Base-by-base conservation (phyloP, 2,888 invertebrate species). In the Drosophila longiperda region DNA sequence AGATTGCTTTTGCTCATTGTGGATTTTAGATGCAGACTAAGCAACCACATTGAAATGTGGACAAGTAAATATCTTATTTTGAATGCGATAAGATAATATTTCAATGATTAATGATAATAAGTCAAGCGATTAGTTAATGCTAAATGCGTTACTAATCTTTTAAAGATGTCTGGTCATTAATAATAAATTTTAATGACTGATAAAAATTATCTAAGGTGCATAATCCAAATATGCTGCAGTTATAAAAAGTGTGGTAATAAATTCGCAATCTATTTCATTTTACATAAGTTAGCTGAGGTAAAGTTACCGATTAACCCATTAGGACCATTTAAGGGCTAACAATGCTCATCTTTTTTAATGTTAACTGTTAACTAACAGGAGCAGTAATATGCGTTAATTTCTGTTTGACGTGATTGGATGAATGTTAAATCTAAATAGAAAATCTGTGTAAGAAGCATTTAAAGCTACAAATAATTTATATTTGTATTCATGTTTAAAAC, bases 311-410 rank as follows among this genome's bases (percentile, higher is more conserved):
- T 45, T 29, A 34, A 9, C 8, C n/a, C 12, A 1, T n/a, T n/a
- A 2, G 7, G 0, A 29, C n/a, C 3, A 49, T 53, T 67, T 52
- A 62, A 34, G 48, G 50, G 75, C 33, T 69, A 75, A 53, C 0
- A 36, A 2, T 15, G 34, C 20, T 6, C 3, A 26, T n/a, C 29
- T 26, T 23, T 40, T 11, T n/a, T 1, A 38, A 54, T 66, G 78
- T 63, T 60, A 66, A 15, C 11, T 66, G 78, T 63, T 60, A 66
- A 15, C 11, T 66, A 64, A 66, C 78, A 75, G 72, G 73, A 77
- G 78, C 66, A 40, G 12, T 7, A 59, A 72, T 66, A 1, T 77
- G 78, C 78, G 78, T 53, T 49, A 17, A 17, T 15, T 59, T 17
- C 11, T 62, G 49, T 54, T 58, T 42, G 12, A 3, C 4, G n/a